A percentile compares a stretch with the other conserved stretches of the same genome.
phyloP scores from a whole-genome alignment of 2,113 vertebrate genomes.

The Emberiza fucata region DNA sequence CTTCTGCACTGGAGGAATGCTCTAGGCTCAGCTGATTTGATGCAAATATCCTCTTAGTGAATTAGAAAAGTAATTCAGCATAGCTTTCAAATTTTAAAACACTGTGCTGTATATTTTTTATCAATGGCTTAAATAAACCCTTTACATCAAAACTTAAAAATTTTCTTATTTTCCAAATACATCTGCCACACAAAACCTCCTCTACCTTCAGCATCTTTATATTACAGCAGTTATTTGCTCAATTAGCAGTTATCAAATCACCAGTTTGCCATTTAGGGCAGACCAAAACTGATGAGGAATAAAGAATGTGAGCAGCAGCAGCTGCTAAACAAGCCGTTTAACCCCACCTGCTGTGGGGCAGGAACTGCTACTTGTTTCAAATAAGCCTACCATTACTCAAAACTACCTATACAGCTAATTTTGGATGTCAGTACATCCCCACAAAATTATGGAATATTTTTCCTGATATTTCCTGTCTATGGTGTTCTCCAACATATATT shows the following conservation, averaged over 20 bases:
- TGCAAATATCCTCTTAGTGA: not conserved
- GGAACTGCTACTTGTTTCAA: not conserved
- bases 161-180: accelerated
- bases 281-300: accelerated
- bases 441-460: not conserved
- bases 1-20: not conserved
- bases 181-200: not conserved
- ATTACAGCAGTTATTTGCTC: not conserved
- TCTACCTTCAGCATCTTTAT: not conserved
- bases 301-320: not conserved
- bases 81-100: not conserved
- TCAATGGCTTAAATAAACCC: not conserved
- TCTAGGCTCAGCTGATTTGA: not conserved
- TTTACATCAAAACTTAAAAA: not conserved
- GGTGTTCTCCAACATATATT: not conserved
- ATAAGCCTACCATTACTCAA: not conserved
- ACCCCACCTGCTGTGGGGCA: not conserved
- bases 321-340: not conserved
- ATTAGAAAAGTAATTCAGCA: not conserved
- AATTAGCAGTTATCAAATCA: not conserved
- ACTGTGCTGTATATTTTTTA: accelerated
- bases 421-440: not conserved
- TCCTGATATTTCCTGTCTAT: not conserved
- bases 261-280: not conserved
- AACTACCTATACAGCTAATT: not conserved